A percentile compares a stretch with the other conserved stretches of the same genome.
These are phyloP conservation scores for Myripristis murdjan DNA, from an alignment of 2,797 vertebrate species.

Conservation along the genomic window DNA sequence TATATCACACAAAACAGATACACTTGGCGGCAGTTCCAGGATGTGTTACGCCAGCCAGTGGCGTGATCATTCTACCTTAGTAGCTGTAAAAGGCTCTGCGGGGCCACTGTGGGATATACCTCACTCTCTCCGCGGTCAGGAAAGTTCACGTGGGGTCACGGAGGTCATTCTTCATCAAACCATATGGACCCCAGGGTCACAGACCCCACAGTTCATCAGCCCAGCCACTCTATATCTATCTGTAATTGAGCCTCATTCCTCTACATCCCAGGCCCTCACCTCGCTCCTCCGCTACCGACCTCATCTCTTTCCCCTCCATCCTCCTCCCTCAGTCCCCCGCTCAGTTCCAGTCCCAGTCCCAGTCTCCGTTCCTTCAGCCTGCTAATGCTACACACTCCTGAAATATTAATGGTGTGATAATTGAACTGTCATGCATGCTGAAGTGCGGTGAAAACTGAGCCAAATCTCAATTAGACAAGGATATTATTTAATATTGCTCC, in stretches of 20 bases:
- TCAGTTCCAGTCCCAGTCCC: constrained; percentile 14
- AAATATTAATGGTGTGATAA: constrained; percentile 79
- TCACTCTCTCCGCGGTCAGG: constrained; percentile 39
- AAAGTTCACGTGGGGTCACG: constrained; percentile 61
- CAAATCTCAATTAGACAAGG: constrained; percentile 79
- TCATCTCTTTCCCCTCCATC: constrained; percentile 33
- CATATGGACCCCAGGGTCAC: constrained; percentile 61
- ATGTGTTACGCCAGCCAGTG: constrained; percentile 2
- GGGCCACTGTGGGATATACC: constrained; percentile 33
- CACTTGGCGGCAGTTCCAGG: neutral
- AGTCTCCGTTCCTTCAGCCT: constrained; percentile 9
- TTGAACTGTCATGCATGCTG: constrained; percentile 69
- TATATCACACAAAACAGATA: neutral
- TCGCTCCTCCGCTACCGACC: constrained; percentile 21
- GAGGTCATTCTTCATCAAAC: constrained; percentile 70
- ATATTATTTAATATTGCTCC: constrained; percentile 75
- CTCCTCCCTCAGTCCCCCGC: constrained; percentile 27
- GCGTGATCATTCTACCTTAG: neutral
- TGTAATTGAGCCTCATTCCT: constrained; percentile 36
- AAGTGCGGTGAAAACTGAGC: constrained; percentile 68
- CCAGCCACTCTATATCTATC: constrained; percentile 47
- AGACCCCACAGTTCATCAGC: constrained; percentile 63
- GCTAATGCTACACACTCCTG: constrained; percentile 50
- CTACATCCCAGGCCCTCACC: constrained; percentile 23
- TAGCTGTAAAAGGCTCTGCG: neutral